Conservation (phyloP, 2,797 vertebrate species). For the Tiaroga cobitis region DNA sequence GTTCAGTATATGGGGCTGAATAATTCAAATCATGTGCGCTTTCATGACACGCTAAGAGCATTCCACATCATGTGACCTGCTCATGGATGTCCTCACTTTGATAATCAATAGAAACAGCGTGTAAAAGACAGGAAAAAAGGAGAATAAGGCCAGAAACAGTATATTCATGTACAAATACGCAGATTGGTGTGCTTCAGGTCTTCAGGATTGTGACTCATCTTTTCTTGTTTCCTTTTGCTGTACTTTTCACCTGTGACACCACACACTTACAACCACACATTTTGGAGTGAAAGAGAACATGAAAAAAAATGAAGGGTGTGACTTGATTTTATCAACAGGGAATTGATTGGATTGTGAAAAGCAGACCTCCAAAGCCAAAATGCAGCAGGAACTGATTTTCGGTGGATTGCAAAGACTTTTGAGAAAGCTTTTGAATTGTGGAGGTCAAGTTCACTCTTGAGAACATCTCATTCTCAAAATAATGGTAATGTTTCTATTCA, state of each 20-base stretch:
- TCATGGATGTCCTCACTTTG: conserved; percentile 11
- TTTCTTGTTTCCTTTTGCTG: conserved; percentile 42
- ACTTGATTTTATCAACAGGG: neutral
- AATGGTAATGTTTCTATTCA: neutral
- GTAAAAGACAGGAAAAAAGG: neutral
- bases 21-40: conserved; percentile 47
- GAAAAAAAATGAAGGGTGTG: too few species aligned
- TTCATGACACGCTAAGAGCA: conserved; percentile 44
- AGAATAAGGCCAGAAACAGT: conserved; percentile 23
- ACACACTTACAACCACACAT: neutral
- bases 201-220: conserved; percentile 14
- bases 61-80: conserved; percentile 35
- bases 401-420: neutral
- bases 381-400: neutral
- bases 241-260: conserved; percentile 63
- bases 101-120: neutral
- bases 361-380: neutral
- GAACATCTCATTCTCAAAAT: neutral
- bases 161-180: neutral
- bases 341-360: conserved; percentile 9
- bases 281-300: neutral
- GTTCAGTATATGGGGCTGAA: conserved; percentile 26
- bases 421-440: neutral
- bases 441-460: conserved; percentile 4
- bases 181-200: neutral